Conservation (phyloP, 1,140 invertebrate species). For the Apis dorsata region DNA sequence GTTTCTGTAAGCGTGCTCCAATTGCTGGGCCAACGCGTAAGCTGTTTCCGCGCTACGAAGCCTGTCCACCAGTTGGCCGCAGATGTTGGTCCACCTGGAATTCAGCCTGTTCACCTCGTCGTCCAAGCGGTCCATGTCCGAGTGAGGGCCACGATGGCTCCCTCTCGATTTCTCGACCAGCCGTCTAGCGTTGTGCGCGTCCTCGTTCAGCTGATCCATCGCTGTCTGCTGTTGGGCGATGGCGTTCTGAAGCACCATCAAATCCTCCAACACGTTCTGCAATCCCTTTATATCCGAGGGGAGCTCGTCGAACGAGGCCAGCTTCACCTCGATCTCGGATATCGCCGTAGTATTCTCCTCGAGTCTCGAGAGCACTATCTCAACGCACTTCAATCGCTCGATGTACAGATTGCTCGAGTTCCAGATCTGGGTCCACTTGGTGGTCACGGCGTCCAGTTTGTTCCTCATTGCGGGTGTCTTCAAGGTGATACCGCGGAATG, state of each 20-base stretch:
- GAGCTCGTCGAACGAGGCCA: conserved; percentile 91
- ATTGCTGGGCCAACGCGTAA: conserved; percentile 91
- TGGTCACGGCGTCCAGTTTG: conserved; percentile 91
- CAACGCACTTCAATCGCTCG: conserved; percentile 94
- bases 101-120: conserved; percentile 94
- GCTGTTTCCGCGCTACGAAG: conserved; percentile 92
- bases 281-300: conserved; percentile 90
- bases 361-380: conserved; percentile 92
- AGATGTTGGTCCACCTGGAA: conserved; percentile 94
- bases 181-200: conserved; percentile 91
- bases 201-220: conserved; percentile 94
- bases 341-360: conserved; percentile 94
- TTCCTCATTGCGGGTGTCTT: conserved; percentile 95
- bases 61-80: conserved; percentile 94
- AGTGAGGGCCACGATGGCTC: conserved; percentile 84
- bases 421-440: conserved; percentile 95
- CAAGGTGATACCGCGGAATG: conserved; percentile 89
- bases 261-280: conserved; percentile 86
- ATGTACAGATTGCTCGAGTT: conserved; percentile 92
- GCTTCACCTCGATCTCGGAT: conserved; percentile 94
- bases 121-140: conserved; percentile 95
- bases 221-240: conserved; percentile 91
- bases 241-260: conserved; percentile 89
- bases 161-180: conserved; percentile 92
- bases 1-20: conserved; percentile 90